phyloP scores from a whole-genome alignment of 2,113 vertebrate species.

The Leucopsar rothschildi region DNA sequence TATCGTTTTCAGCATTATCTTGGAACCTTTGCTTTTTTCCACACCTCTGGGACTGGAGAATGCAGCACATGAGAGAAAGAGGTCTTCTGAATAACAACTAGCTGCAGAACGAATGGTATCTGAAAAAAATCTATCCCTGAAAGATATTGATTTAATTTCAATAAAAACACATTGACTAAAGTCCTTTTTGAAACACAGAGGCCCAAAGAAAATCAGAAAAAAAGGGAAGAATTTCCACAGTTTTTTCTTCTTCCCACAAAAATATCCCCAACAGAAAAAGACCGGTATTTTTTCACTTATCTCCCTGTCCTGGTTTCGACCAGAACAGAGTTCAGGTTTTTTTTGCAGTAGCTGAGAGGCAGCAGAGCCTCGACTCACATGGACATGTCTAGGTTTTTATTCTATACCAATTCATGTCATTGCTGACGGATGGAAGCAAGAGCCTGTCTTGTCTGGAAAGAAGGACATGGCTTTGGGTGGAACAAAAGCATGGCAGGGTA shows the following conservation, averaged over 20 bases:
- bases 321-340: no score
- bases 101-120: not conserved
- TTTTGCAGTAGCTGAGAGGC: no score
- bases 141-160: not conserved
- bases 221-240: not conserved
- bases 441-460: not conserved
- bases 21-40: not conserved
- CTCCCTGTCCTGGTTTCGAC: accelerated
- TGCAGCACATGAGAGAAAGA: not conserved
- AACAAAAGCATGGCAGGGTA: accelerated
- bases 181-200: not conserved
- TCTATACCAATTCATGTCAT: not conserved
- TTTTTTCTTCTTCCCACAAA: not conserved
- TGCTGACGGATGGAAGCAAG: not conserved
- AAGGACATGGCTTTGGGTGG: not conserved
- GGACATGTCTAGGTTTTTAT: not conserved
- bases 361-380: not conserved
- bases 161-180: not conserved
- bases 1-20: not conserved
- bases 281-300: not conserved
- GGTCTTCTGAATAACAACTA: not conserved
- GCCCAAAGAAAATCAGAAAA: not conserved
- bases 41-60: not conserved
- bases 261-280: not conserved
- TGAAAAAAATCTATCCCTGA: not conserved